These are phyloP conservation scores for Drosophila demipolita DNA, from an alignment of 2,888 invertebrate species.

Conservation along the genomic window DNA sequence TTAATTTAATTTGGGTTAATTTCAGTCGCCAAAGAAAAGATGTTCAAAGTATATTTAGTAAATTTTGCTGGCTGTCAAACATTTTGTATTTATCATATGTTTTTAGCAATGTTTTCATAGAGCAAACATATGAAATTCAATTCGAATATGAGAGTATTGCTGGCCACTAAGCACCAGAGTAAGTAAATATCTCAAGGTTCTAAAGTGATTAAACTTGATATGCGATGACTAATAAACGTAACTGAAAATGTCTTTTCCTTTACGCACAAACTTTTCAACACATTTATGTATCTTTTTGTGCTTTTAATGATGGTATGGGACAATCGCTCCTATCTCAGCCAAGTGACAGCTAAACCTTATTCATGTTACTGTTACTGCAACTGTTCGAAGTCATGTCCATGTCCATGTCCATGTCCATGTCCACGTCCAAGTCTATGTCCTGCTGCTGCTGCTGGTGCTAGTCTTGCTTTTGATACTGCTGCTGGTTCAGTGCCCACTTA, in stretches of 20 bases:
- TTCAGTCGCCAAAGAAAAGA: too few species aligned
- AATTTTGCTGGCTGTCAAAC: not conserved
- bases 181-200: slow-evolving; percentile 21
- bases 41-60: too few species aligned
- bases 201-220: slow-evolving; percentile 50
- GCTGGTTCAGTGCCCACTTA: slow-evolving; percentile 37
- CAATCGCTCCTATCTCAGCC: slow-evolving; percentile 25
- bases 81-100: not conserved
- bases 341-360: slow-evolving; percentile 31
- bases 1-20: too few species aligned
- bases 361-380: slow-evolving; percentile 20
- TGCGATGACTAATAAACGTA: slow-evolving; percentile 32
- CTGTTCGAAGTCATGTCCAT: slow-evolving; percentile 12
- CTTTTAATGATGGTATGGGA: slow-evolving; percentile 23
- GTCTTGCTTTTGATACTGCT: not conserved
- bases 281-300: slow-evolving; percentile 4
- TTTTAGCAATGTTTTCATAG: not conserved
- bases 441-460: not conserved
- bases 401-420: not conserved
- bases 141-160: not conserved
- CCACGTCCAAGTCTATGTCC: slow-evolving; percentile 8
- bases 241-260: not conserved
- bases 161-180: not conserved
- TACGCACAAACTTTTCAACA: not conserved
- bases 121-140: slow-evolving; percentile 19